Conservation (phyloP, 1,140 invertebrate genomes). For the Drosophila kanapiae region DNA sequence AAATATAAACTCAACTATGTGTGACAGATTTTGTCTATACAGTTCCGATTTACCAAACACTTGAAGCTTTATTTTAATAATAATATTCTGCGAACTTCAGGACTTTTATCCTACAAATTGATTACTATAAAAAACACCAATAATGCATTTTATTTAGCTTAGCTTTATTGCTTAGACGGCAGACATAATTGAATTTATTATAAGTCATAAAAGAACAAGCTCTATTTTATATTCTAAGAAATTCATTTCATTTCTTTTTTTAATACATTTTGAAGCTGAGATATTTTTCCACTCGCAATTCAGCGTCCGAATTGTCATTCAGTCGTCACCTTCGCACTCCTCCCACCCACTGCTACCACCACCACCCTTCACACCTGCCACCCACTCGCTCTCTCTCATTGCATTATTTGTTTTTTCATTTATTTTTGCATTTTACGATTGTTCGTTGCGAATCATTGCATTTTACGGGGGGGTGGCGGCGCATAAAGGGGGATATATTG, state of each 20-base stretch:
- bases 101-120: too few species aligned
- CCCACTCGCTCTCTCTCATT: conserved; percentile 2
- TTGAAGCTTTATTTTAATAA: too few species aligned
- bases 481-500: conserved; percentile 16
- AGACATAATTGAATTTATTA: background rate
- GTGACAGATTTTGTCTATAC: too few species aligned
- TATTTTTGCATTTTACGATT: conserved; percentile 61
- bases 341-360: conserved; percentile 3
- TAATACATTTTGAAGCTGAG: conserved; percentile 4
- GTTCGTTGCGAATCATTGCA: conserved; percentile 64
- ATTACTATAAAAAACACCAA: too few species aligned
- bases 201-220: background rate
- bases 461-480: conserved; percentile 14
- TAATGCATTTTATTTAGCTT: too few species aligned
- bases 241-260: background rate
- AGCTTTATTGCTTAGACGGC: too few species aligned
- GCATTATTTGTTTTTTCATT: conserved; percentile 30
- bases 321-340: conserved; percentile 31
- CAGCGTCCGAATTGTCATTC: conserved; percentile 41
- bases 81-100: too few species aligned
- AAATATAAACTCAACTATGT: too few species aligned
- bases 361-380: conserved; percentile 8
- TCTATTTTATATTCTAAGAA: background rate
- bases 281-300: conserved; percentile 13
- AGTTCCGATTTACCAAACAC: too few species aligned